Evolutionary conservation across 2,888 invertebrate genomes (phyloP), one percentile per base, ranked within the genome.

Genomic region (Abrostola triplasia): DNA sequence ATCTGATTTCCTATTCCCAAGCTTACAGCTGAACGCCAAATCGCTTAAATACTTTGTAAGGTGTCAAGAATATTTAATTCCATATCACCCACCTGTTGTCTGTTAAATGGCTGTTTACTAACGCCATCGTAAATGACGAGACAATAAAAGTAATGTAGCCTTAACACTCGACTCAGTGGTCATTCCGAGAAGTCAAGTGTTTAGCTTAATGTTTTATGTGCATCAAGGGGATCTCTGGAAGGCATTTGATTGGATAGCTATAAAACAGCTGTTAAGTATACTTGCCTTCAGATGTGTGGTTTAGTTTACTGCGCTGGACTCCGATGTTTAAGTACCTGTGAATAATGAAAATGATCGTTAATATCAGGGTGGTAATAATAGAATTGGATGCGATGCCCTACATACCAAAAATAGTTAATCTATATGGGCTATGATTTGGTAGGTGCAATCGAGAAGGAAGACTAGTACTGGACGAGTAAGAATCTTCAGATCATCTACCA

Each of bases 161-260:
- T 64, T 72, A 72, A 71, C 70, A 49, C 42, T 54, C 56, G 74
- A 64, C 75, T 74, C 63, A 72, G 70, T 59, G 64, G 71, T 69
- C 56, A 73, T 54, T 64, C 64, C 40, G 52, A 59, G 41, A 13
- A 70, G 35, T 51, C 54, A 37, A 68, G 70, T 72, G 74, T 74
- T 72, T 70, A 70, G 47, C 53, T 60, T 57, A 74, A 72, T 70
- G 70, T 59, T 72, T 72, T 70, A 72, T 70, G 70, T 49, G 70
- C 70, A 73, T 70, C 41, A 74, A 60, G 70, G 55, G 70, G 74
- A 64, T 70, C 56, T 53, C 57, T n/a, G 42, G n/a, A 12, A 12
- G 7, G 12, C n/a, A 69, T 73, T 70, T 24, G 47, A 71, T 69
- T 69, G 52, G 37, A 37, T 40, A 49, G 54, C 63, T 53, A 50